Conservation (phyloP, 2,888 invertebrate genomes). For the Drosophila formosana region DNA sequence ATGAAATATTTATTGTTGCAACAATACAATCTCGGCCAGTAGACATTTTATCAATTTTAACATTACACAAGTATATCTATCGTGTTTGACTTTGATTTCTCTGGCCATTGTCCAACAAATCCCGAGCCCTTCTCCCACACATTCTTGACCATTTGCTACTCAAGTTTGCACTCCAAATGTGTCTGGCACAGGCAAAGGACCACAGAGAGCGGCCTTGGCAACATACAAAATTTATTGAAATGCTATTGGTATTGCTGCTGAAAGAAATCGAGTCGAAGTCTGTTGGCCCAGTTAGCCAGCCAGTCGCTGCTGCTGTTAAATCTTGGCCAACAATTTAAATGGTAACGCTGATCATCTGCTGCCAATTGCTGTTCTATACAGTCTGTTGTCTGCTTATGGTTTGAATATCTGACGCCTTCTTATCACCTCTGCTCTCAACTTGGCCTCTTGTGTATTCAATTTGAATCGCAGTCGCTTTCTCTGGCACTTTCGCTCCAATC, state of each 20-base stretch:
- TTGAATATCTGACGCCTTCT: slow-evolving; percentile 21
- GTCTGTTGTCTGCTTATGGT: neutral
- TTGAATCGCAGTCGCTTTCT: slow-evolving; percentile 42
- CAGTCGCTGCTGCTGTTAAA: neutral
- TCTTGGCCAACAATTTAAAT: slow-evolving; percentile 3
- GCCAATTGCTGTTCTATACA: neutral
- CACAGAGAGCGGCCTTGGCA: neutral
- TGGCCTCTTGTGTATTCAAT: slow-evolving; percentile 50
- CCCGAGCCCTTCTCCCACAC: neutral
- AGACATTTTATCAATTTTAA: slow-evolving; percentile 23
- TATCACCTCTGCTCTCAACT: slow-evolving; percentile 12
- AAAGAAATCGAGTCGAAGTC: slow-evolving; percentile 1
- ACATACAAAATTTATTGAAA: slow-evolving; percentile 11
- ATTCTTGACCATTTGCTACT: slow-evolving; percentile 5
- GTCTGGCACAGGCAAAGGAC: slow-evolving; percentile 27
- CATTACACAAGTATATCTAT: slow-evolving; percentile 25
- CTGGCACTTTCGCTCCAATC: slow-evolving; percentile 43
- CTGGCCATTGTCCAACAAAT: slow-evolving; percentile 30
- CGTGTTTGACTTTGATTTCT: slow-evolving; percentile 45
- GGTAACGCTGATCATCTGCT: neutral
- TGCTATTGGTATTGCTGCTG: too few species aligned
- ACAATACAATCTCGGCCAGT: neutral
- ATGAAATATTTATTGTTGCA: slow-evolving; percentile 20
- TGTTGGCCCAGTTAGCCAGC: neutral
- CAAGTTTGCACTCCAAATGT: slow-evolving; percentile 35